Conservation (phyloP, 2,888 invertebrate genomes). For the Amphipoea oculea region DNA sequence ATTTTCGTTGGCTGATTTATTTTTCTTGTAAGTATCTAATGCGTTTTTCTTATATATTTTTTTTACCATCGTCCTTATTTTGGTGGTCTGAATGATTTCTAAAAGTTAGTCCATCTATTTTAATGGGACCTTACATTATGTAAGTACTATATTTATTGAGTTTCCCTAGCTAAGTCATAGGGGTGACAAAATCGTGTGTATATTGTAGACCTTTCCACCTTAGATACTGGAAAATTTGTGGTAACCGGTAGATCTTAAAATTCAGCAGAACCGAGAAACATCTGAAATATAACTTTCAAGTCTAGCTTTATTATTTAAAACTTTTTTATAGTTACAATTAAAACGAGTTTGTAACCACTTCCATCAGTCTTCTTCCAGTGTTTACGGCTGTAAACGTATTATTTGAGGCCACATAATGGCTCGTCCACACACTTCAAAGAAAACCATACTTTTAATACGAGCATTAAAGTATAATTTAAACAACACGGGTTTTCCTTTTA, state of each 20-base stretch:
- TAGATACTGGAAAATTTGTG: neutral
- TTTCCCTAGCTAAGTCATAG: too few relatives aligned
- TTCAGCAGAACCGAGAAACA: neutral
- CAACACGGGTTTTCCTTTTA: conserved; percentile 16
- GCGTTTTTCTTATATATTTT: too few relatives aligned
- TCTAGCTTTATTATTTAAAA: neutral
- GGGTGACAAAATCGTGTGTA: too few relatives aligned
- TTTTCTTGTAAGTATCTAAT: too few relatives aligned
- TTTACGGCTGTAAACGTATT: conserved; percentile 33
- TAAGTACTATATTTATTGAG: too few relatives aligned
- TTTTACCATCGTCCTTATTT: too few relatives aligned
- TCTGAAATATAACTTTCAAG: neutral
- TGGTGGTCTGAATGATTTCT: too few relatives aligned
- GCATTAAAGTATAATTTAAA: conserved; percentile 16
- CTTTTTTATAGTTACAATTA: conserved; percentile 13
- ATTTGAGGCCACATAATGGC: conserved; percentile 22
- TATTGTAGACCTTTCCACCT: neutral
- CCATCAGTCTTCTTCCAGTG: conserved; percentile 4
- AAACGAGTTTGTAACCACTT: conserved; percentile 17
- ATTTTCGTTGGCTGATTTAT: too few relatives aligned
- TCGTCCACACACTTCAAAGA: conserved; percentile 38
- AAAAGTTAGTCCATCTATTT: too few relatives aligned
- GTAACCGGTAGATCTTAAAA: neutral
- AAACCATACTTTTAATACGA: conserved; percentile 20
- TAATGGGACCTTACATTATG: too few relatives aligned